Conservation (phyloP, 2,888 invertebrate genomes). For the Mesochorus sp. region DNA sequence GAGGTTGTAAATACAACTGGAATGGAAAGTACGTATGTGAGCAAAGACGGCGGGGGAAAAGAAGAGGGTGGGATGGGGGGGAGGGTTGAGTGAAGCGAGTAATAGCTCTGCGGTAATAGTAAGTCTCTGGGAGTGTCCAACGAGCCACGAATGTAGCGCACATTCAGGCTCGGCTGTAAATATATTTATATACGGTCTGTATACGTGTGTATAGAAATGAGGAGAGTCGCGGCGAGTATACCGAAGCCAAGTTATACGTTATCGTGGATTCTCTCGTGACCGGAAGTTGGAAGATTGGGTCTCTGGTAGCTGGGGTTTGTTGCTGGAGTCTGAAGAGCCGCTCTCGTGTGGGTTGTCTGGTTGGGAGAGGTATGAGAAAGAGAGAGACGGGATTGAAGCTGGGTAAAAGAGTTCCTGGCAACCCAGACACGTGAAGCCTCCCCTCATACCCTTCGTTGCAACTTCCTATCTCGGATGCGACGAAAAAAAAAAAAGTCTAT, state of each 20-base stretch:
- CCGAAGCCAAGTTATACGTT: slow-evolving; percentile 62
- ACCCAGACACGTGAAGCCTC: slow-evolving; percentile 31
- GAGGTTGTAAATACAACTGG: neutral
- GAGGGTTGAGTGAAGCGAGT: slow-evolving; percentile 34
- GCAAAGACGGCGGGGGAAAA: too few relatives aligned
- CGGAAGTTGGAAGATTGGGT: slow-evolving; percentile 60
- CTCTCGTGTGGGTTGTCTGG: slow-evolving; percentile 46
- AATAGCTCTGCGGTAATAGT: slow-evolving; percentile 54
- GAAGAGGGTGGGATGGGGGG: too few relatives aligned
- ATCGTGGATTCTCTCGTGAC: slow-evolving; percentile 62
- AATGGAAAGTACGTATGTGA: slow-evolving; percentile 18
- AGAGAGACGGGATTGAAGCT: slow-evolving; percentile 43
- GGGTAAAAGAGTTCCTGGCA: slow-evolving; percentile 12
- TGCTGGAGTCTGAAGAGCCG: slow-evolving; percentile 46
- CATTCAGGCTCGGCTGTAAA: neutral
- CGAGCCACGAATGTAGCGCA: slow-evolving; percentile 1
- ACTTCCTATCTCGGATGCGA: neutral
- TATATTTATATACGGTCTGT: neutral
- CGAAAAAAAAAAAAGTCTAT: neutral
- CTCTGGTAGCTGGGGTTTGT: slow-evolving; percentile 33
- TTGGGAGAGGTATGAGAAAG: slow-evolving; percentile 12
- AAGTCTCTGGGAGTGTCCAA: slow-evolving; percentile 35
- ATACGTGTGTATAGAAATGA: slow-evolving; percentile 13
- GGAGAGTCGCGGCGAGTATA: neutral
- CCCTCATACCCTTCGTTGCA: neutral